Conservation (phyloP, 2,888 invertebrate genomes). For the Rutpela maculata region DNA sequence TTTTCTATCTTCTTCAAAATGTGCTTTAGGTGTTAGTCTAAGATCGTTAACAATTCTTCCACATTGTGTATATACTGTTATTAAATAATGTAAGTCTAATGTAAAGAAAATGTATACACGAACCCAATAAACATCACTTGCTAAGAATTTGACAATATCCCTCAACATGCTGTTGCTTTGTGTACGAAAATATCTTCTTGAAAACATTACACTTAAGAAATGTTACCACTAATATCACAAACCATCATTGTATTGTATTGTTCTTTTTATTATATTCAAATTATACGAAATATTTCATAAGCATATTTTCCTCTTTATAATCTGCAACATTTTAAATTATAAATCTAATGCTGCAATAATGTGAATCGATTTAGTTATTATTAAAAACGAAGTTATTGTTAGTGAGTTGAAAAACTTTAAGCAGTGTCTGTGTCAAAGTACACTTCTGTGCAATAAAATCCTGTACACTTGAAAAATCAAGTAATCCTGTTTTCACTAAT, state of each 20-base stretch:
- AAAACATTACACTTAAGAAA: background rate
- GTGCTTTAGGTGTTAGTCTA: slow-evolving; percentile 11
- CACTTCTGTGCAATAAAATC: too few relatives aligned
- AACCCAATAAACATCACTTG: slow-evolving; percentile 5
- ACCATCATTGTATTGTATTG: background rate
- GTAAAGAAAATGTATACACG: background rate
- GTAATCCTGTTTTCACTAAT: too few relatives aligned
- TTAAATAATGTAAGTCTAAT: slow-evolving; percentile 3
- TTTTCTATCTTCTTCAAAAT: background rate
- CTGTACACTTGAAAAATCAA: too few relatives aligned
- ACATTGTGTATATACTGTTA: slow-evolving; percentile 11
- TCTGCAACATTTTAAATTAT: background rate
- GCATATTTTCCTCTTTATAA: background rate
- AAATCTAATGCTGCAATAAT: background rate
- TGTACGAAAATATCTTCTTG: slow-evolving; percentile 9
- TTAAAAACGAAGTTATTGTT: too few relatives aligned
- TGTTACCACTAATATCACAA: background rate
- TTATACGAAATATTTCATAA: background rate
- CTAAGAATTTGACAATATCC: slow-evolving; percentile 24
- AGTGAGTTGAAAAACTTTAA: too few relatives aligned
- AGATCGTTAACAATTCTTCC: slow-evolving; percentile 28
- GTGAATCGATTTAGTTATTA: background rate
- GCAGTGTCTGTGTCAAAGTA: too few relatives aligned
- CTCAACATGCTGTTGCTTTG: background rate
- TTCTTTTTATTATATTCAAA: background rate